phyloP scores from a whole-genome alignment of 2,797 vertebrate species.

The Pyrocephalus nanus region DNA sequence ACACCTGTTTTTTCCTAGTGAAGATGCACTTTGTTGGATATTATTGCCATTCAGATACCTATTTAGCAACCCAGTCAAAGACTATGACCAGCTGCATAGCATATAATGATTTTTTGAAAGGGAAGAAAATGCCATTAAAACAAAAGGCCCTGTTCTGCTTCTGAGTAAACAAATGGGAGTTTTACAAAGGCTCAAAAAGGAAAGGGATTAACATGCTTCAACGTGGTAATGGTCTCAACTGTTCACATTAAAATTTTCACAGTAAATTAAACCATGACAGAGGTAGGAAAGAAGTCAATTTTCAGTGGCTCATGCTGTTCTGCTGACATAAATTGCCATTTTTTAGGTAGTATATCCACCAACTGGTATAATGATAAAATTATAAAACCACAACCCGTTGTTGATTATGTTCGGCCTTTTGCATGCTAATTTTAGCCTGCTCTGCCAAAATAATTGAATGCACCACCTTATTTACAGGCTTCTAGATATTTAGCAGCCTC shows the following conservation, averaged over 20 bases:
- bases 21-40: neutral
- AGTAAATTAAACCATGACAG: conserved; percentile 64
- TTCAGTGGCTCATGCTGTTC: conserved; percentile 32
- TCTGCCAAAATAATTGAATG: conserved; percentile 45
- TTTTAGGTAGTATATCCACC: conserved; percentile 34
- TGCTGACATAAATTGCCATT: conserved; percentile 44
- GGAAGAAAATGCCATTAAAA: conserved; percentile 26
- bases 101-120: neutral
- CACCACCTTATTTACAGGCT: conserved; percentile 24
- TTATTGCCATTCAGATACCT: neutral
- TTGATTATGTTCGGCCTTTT: conserved; percentile 37
- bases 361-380: conserved; percentile 40
- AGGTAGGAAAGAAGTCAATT: conserved; percentile 59
- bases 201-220: conserved; percentile 54
- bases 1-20: neutral
- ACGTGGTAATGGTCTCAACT: conserved; percentile 41
- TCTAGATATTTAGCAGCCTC: conserved; percentile 15
- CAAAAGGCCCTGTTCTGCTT: conserved; percentile 38
- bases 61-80: neutral
- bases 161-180: conserved; percentile 46
- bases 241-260: conserved; percentile 64
- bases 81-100: neutral
- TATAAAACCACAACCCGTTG: conserved; percentile 28
- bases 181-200: conserved; percentile 33
- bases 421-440: conserved; percentile 49